Base-by-base conservation (phyloP, 2,797 vertebrate species). In the Macropodus opercularis region DNA sequence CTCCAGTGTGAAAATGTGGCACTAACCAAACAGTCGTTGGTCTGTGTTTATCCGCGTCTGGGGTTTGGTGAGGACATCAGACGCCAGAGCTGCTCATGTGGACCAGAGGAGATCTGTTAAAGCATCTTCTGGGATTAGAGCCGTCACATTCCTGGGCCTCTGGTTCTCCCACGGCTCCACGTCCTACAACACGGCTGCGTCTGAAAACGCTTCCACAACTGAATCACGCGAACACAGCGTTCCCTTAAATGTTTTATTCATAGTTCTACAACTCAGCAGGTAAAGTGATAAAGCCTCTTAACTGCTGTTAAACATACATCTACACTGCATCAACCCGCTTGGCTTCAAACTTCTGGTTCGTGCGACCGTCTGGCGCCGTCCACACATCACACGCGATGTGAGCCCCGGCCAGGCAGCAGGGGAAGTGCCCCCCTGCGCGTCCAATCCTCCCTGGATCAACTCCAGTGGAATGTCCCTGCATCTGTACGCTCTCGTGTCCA, bases 101-200 rank as follows among this genome's bases (percentile, higher is more conserved):
- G 67, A 89, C 76, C 86, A 90, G 72, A 77, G 85, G 87, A 92
- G 91, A 89, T 91, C 83, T 77, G 80, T 82, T 93, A 91, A 92
- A 92, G 90, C 83, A 92, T 89, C 91, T 90, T 86, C 82, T 47
- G 77, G 79, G 90, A 92, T 92, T 91, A 91, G 67, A 41, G 61
- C 5, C 29, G 53, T 69, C 82, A 78, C 86, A 91, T 90, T 92
- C 90, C 89, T 81, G 77, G 43, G 48, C 69, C 58, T 69, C 55
- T 5, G 27, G 6, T 6, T 55, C 80, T 84, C 69, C 63, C 55
- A 76, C 21, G 62, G 17, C 9, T 19, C 43, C 49, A n/a, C 3
- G 29, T 29, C 23, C 42, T n/a, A n/a, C n/a, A n/a, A n/a, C n/a
- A n/a, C n/a, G n/a, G n/a, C n/a, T n/a, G n/a, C n/a, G n/a, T n/a